These are phyloP conservation scores for Diprion similis DNA, from an alignment of 1,140 invertebrate species.

Conservation along the genomic window DNA sequence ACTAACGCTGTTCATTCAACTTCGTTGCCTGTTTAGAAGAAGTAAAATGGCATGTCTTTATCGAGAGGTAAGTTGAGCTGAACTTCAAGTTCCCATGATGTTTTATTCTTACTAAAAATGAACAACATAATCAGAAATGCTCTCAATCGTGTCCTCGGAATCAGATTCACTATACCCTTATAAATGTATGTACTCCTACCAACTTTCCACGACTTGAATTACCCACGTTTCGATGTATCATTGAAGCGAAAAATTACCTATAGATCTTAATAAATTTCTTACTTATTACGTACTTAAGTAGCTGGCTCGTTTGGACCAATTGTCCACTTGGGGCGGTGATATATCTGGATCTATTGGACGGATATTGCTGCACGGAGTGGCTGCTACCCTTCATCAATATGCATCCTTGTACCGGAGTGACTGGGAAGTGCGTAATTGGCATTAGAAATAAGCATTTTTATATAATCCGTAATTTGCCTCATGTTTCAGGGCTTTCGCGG, in stretches of 20 bases:
- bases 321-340: neutral
- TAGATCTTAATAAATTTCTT: too few species aligned
- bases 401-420: neutral
- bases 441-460: neutral
- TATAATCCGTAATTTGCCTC: neutral
- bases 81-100: too few species aligned
- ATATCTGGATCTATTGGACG: neutral
- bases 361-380: neutral
- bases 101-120: too few species aligned
- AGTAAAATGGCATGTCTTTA: neutral
- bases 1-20: neutral
- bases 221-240: too few species aligned
- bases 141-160: too few species aligned
- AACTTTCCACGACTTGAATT: too few species aligned
- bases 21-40: neutral
- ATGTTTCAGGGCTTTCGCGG: neutral
- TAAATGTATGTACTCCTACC: too few species aligned
- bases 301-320: neutral
- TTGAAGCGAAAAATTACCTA: too few species aligned
- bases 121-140: too few species aligned
- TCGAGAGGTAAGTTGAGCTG: neutral
- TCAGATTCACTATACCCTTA: too few species aligned
- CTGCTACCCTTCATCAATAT: neutral
- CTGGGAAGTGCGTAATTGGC: neutral
- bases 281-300: neutral